Evolutionary conservation across 92 coral and sea anemone species (phyloP).

Genomic region (Porites evermanni): DNA sequence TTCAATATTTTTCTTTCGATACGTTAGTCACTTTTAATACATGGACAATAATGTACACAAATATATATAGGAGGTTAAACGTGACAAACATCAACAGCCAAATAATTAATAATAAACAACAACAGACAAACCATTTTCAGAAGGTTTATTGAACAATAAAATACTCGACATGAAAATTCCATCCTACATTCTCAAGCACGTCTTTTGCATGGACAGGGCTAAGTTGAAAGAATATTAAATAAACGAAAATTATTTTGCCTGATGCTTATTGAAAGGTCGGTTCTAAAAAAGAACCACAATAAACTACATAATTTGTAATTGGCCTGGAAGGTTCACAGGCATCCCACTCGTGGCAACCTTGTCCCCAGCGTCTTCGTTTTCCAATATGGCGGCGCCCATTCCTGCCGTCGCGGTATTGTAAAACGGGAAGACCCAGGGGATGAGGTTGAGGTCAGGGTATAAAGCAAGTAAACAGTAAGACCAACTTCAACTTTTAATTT

Average conservation of each 20-base stretch:
- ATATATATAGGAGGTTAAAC: too few species aligned
- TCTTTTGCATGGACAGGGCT: background rate
- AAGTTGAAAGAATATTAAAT: background rate
- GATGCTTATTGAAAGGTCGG: too few species aligned
- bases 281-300: background rate
- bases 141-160: constrained; percentile 1
- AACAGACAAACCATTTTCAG: background rate
- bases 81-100: too few species aligned
- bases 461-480: background rate
- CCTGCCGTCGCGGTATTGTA: background rate
- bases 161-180: background rate
- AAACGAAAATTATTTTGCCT: background rate
- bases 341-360: background rate
- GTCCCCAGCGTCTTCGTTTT: too few species aligned
- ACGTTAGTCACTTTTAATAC: too few species aligned
- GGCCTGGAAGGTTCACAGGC: background rate
- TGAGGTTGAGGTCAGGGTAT: background rate
- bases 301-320: background rate
- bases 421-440: background rate
- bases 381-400: too few species aligned
- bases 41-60: too few species aligned
- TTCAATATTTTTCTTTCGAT: too few species aligned
- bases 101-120: background rate
- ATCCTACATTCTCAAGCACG: too few species aligned
- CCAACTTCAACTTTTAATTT: background rate